Evolutionary conservation across 2,113 vertebrate species (phyloP).

Genomic region (Poecilia latipinna): DNA sequence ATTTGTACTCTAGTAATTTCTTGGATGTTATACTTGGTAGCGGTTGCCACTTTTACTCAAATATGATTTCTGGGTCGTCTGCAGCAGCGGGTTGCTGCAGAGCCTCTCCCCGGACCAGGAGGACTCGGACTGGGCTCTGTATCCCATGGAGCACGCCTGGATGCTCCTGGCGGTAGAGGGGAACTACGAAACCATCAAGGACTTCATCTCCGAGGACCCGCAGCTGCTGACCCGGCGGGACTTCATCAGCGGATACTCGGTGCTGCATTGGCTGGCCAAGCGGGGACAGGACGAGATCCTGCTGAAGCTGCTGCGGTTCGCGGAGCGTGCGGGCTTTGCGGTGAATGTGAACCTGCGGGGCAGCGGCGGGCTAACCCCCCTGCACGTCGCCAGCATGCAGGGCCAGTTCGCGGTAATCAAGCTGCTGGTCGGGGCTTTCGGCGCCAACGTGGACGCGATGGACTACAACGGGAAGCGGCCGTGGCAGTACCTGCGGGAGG

Average conservation of each 20-base stretch:
- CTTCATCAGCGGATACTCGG: constrained; percentile 90
- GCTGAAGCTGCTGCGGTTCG: constrained; percentile 80
- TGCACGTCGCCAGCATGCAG: constrained; percentile 92
- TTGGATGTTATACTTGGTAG: too few species aligned
- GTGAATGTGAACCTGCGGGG: constrained; percentile 84
- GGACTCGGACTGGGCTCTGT: constrained; percentile 78
- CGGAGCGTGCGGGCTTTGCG: constrained; percentile 63
- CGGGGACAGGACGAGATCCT: constrained; percentile 86
- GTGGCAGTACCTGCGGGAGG: constrained; percentile 87
- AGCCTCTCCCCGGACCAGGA: constrained; percentile 29
- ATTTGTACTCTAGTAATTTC: too few species aligned
- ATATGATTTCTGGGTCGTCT: too few species aligned
- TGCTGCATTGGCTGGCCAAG: constrained; percentile 95
- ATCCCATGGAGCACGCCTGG: constrained; percentile 93
- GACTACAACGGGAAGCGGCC: constrained; percentile 89
- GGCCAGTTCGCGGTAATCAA: constrained; percentile 88
- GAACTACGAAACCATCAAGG: constrained; percentile 80
- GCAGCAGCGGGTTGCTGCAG: constrained; percentile 60
- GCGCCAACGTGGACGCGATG: constrained; percentile 84
- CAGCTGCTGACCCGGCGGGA: constrained; percentile 84
- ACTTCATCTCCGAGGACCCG: constrained; percentile 83
- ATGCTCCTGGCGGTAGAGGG: constrained; percentile 87
- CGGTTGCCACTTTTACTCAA: too few species aligned
- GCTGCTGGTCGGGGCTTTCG: constrained; percentile 91
- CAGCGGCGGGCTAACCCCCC: constrained; percentile 88